A percentile compares a stretch with the other conserved stretches of the same genome.
phyloP scores from a whole-genome alignment of 1,140 invertebrate species.

The Drosophila dunni region DNA sequence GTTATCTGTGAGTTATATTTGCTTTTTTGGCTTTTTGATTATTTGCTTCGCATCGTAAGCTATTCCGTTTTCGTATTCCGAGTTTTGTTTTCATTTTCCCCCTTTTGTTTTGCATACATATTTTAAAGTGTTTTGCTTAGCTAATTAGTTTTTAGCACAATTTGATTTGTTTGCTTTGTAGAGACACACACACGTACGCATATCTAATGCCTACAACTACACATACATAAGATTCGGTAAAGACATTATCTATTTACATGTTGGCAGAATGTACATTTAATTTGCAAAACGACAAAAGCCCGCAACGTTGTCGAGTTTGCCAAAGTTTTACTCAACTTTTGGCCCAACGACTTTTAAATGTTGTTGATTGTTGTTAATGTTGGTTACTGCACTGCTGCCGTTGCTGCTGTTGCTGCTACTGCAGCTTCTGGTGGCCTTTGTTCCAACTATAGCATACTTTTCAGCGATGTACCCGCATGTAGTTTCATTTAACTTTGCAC shows the following conservation, averaged over 20 bases:
- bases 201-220: neutral
- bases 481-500: slow-evolving; percentile 80
- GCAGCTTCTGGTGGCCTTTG: slow-evolving; percentile 26
- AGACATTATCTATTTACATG: slow-evolving; percentile 79
- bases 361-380: slow-evolving; percentile 77
- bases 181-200: slow-evolving; percentile 5
- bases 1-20: slow-evolving; percentile 80
- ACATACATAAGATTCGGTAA: slow-evolving; percentile 34
- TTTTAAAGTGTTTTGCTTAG: slow-evolving; percentile 56
- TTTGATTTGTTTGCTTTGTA: slow-evolving; percentile 36
- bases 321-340: slow-evolving; percentile 62
- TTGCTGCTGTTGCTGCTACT: slow-evolving; percentile 1
- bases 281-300: slow-evolving; percentile 67
- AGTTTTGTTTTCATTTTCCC: slow-evolving; percentile 15
- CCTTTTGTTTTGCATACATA: slow-evolving; percentile 30
- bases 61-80: slow-evolving; percentile 35
- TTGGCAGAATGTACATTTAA: slow-evolving; percentile 79
- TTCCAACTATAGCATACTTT: slow-evolving; percentile 56
- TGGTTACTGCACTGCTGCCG: slow-evolving; percentile 26
- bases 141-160: slow-evolving; percentile 67
- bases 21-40: slow-evolving; percentile 83
- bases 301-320: slow-evolving; percentile 47
- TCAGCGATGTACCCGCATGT: slow-evolving; percentile 57
- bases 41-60: slow-evolving; percentile 74
- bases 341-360: slow-evolving; percentile 75